Base-by-base conservation (phyloP, 1,140 invertebrate species). In the Rhagoletis zephyria region DNA sequence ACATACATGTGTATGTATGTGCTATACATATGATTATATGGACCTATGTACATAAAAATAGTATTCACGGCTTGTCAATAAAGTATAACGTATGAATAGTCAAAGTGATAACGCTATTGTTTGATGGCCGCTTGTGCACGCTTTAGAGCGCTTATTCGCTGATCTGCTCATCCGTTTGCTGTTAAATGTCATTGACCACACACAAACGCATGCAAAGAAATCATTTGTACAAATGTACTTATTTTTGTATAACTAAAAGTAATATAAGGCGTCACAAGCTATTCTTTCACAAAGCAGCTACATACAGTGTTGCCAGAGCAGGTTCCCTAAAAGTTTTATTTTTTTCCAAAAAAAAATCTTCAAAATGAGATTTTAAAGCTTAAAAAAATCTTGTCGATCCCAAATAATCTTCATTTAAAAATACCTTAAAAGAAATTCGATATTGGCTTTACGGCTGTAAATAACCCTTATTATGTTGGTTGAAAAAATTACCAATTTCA, bases 181-280 rank as follows among this genome's bases (percentile, higher is more conserved):
- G 48, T 45, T 48, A 56, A 81, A 56, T 56, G 74, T 81, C 74
- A 81, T 56, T 81, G 74, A 81, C 74, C 74, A 81, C 74, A 81
- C 48, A 81, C 48, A 81, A 56, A 30, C 51, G 56, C 12, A 77
- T n/a, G 48, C 5, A 2, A 12, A 19, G 64, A 4, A 30, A 67
- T 40, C 30, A 19, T 30, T 30, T 30, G 30, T 4, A 16, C 64
- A 67, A 67, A 67, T 30, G 45, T 59, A 56, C 48, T 16, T 70
- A 40, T 1, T 19, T 56, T 0, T 30, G 74, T 56, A 14, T 56
- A 30, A 7, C 51, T 16, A 70, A 0, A 16, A 16, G 40, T 4
- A 48, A 4, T 48, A 42, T 45, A 16, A 42, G 67, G 67, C 40
- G 67, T 74, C 67, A 74, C 42, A 74, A 16, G 67, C 42, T 16